Evolutionary conservation across 2,797 vertebrate species (phyloP), one percentile per base, ranked within the genome.

Genomic region (Argyrosomus regius): DNA sequence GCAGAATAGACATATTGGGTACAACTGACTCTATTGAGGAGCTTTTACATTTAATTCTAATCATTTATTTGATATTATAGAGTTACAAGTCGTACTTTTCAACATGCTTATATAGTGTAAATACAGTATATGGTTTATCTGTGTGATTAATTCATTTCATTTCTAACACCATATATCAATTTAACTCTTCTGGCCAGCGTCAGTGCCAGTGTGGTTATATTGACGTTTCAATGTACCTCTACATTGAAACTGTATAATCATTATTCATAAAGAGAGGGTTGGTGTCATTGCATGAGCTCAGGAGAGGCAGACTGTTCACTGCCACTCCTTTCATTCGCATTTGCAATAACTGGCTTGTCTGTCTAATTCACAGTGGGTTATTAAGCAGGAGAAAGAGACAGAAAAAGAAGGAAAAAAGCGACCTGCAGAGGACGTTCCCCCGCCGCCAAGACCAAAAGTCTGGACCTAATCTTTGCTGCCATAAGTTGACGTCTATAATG

Each of bases 291-390:
- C 92, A 91, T 84, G 85, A 86, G 83, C 87, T 72, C 56, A 74
- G 78, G 80, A 84, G 86, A 72, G 78, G 86, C 31, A 46, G 72
- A 50, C 73, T 61, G 16, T 77, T 87, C 84, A 69, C 71, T 71
- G 68, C 82, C 75, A 39, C 76, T 90, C 80, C 76, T 86, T 80
- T 89, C 83, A 77, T 26, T 58, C 13, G 75, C 84, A 48, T 81
- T 87, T 82, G 82, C 91, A 90, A 80, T 94, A 95, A 94, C 90
- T 85, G 81, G 87, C 89, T 89, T 89, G 87, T 96, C 81, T 95
- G 91, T 96, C 94, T 95, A 93, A 95, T 95, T 94, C 63, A 89
- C 96, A 96, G 95, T 94, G 94, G 90, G 77, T 95, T 92, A 88
- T 89, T 94, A 95, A 95, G 92, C 92, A 93, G 75, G 92, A 95